These are phyloP conservation scores for Empis stercorea DNA, from an alignment of 2,888 invertebrate genomes.

Conservation along the genomic window DNA sequence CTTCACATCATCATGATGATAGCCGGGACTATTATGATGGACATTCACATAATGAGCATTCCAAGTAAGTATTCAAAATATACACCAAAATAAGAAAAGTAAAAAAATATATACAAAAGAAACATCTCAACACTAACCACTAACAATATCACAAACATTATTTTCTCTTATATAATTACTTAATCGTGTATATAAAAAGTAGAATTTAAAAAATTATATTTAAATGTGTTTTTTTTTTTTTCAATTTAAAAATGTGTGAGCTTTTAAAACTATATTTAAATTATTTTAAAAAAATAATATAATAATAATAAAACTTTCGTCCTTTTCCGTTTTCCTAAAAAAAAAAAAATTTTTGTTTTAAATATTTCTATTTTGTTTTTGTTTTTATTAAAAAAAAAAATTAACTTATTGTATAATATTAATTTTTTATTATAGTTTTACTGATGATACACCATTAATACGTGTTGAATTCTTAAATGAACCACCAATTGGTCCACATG, in stretches of 20 bases:
- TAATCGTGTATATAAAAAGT: not conserved
- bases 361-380: not conserved
- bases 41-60: slow-evolving; percentile 22
- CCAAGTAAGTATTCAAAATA: slow-evolving; percentile 20
- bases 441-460: slow-evolving; percentile 55
- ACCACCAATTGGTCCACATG: slow-evolving; percentile 57
- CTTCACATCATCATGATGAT: slow-evolving; percentile 21
- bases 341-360: no score
- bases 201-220: slow-evolving; percentile 6
- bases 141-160: not conserved
- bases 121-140: not conserved
- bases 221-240: slow-evolving; percentile 3
- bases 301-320: no score
- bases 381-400: not conserved
- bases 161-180: no score
- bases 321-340: no score
- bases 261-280: no score
- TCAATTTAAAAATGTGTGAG: slow-evolving; percentile 1
- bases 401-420: not conserved
- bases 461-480: slow-evolving; percentile 59
- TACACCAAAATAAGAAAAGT: not conserved
- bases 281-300: no score
- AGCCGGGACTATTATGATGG: slow-evolving; percentile 24
- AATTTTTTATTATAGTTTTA: slow-evolving; percentile 41
- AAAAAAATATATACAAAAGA: not conserved